Conservation (phyloP, 2,888 invertebrate species). For the Eupeodes latifasciatus region DNA sequence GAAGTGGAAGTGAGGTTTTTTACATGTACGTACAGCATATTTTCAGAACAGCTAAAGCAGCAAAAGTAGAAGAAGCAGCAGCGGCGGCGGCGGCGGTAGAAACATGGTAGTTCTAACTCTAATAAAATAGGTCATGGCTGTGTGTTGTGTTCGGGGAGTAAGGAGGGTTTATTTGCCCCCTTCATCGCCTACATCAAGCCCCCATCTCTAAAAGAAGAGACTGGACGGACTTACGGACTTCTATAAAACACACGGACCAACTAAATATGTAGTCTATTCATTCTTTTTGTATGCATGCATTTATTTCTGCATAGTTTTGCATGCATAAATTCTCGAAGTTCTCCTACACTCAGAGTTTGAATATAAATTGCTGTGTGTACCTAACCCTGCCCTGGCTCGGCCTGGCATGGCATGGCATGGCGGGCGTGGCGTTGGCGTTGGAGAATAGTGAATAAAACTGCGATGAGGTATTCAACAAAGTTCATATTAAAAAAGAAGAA, state of each 20-base stretch:
- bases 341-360: conserved; percentile 52
- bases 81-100: neutral
- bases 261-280: conserved; percentile 45
- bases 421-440: too few relatives aligned
- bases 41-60: conserved; percentile 11
- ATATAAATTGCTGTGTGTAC: conserved; percentile 19
- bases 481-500: neutral
- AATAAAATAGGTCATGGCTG: conserved; percentile 69
- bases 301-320: conserved; percentile 62
- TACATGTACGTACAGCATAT: conserved; percentile 52
- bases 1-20: conserved; percentile 57
- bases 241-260: conserved; percentile 16
- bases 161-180: neutral
- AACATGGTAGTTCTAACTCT: conserved; percentile 35
- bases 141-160: conserved; percentile 12
- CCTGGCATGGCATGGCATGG: too few relatives aligned
- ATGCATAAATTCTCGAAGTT: conserved; percentile 48
- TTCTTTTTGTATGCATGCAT: conserved; percentile 17
- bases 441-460: conserved; percentile 33
- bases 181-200: neutral
- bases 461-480: conserved; percentile 32
- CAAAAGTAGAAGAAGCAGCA: neutral
- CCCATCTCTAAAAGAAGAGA: conserved; percentile 8
- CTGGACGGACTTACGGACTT: conserved; percentile 26
- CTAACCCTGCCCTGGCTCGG: too few relatives aligned